A percentile compares a stretch with the other conserved stretches of the same genome.
These are phyloP conservation scores for Caenorhabditis sp. DNA, from an alignment of 2,888 invertebrate genomes.

Conservation along the genomic window DNA sequence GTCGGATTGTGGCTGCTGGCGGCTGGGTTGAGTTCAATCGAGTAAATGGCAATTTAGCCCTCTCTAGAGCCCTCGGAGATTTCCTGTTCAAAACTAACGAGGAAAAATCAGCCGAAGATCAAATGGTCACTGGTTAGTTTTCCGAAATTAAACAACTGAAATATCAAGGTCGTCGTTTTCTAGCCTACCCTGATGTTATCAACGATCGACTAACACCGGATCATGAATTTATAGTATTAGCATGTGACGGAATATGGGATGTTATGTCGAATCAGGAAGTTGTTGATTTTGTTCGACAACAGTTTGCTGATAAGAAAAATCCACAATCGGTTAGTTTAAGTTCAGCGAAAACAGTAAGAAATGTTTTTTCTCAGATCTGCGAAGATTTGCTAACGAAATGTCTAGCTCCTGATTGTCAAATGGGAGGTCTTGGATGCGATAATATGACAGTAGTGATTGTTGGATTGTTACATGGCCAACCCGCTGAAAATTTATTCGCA, in stretches of 20 bases:
- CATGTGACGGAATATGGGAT: constrained; percentile 99
- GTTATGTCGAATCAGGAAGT: constrained; percentile 89
- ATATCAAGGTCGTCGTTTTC: no score
- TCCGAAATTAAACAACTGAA: no score
- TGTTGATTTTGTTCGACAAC: constrained; percentile 85
- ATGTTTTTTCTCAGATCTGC: constrained; percentile 78
- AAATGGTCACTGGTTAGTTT: constrained; percentile 88
- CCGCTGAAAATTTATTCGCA: constrained; percentile 31
- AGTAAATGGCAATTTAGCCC: constrained; percentile 91
- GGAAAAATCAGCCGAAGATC: constrained; percentile 85
- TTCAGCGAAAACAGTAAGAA: no score
- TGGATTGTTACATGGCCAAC: constrained; percentile 55
- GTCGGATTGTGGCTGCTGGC: constrained; percentile 88
- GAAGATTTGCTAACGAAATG: constrained; percentile 93
- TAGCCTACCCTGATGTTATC: constrained; percentile 91
- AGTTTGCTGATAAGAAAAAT: constrained; percentile 83
- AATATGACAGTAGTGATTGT: constrained; percentile 85
- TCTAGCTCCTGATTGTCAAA: constrained; percentile 93
- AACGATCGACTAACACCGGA: constrained; percentile 83
- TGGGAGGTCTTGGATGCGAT: constrained; percentile 93
- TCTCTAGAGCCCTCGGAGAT: constrained; percentile 94
- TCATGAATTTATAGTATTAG: constrained; percentile 94
- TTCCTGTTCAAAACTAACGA: constrained; percentile 93
- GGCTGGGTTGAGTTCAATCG: constrained; percentile 93
- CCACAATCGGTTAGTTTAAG: constrained; percentile 83